These are phyloP conservation scores for Ganaspis brasiliensis DNA, from an alignment of 2,888 invertebrate genomes.

Conservation along the genomic window DNA sequence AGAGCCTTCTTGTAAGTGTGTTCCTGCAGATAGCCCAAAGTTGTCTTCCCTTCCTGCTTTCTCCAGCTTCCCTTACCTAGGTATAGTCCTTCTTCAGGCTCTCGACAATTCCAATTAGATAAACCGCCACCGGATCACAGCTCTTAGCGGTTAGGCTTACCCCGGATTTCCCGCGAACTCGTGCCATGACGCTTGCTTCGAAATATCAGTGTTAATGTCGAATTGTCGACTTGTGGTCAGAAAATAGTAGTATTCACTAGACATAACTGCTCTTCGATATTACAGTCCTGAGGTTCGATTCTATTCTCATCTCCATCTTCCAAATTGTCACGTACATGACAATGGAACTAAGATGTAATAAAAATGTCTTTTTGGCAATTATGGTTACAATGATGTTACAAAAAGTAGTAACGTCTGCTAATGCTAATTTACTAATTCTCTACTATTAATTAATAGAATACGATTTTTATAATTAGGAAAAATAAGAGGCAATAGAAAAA, in stretches of 20 bases:
- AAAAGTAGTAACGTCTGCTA: too few relatives aligned
- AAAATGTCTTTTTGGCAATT: too few relatives aligned
- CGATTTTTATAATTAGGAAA: too few relatives aligned
- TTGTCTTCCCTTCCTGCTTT: conserved; percentile 63
- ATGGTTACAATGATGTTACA: too few relatives aligned
- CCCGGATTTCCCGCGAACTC: conserved; percentile 60
- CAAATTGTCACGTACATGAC: background rate
- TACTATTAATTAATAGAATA: too few relatives aligned
- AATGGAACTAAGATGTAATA: too few relatives aligned
- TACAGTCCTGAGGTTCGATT: background rate
- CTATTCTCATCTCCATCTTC: background rate
- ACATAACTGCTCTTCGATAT: conserved; percentile 10
- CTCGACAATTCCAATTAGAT: conserved; percentile 80
- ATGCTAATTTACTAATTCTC: too few relatives aligned
- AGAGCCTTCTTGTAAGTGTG: conserved; percentile 78
- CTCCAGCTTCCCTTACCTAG: conserved; percentile 50
- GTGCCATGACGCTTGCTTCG: conserved; percentile 47
- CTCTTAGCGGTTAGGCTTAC: conserved; percentile 74
- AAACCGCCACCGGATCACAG: conserved; percentile 77
- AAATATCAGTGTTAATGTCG: conserved; percentile 64
- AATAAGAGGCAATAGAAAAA: too few relatives aligned
- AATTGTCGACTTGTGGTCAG: conserved; percentile 50
- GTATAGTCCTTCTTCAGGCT: conserved; percentile 64
- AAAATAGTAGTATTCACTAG: conserved; percentile 17
- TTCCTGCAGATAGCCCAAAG: conserved; percentile 78